Evolutionary conservation across 2,888 invertebrate genomes (phyloP).

Genomic region (Lepidocyrtinus sp.): DNA sequence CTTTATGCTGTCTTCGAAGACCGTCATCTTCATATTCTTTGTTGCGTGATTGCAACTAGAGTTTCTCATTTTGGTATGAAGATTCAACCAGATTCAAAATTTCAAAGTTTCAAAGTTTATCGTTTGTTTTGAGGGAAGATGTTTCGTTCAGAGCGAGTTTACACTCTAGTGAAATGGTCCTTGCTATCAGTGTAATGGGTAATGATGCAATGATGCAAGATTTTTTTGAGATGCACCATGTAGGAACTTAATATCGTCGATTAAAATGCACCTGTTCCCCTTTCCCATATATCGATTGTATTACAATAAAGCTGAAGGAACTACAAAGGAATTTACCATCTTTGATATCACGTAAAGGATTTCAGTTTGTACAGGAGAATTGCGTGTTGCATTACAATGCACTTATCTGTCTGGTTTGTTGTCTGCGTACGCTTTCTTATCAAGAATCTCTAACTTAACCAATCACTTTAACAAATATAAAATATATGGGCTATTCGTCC

Average conservation of each 20-base stretch:
- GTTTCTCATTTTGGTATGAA: background rate
- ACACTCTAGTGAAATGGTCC: background rate
- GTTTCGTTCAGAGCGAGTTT: background rate
- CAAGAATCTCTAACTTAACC: slow-evolving; percentile 32
- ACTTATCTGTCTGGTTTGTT: slow-evolving; percentile 32
- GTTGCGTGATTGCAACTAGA: background rate
- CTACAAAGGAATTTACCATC: too few relatives aligned
- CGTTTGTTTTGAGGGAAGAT: too few relatives aligned
- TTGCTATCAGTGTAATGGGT: background rate
- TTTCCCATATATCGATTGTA: background rate
- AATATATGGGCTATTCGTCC: slow-evolving; percentile 39
- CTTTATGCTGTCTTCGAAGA: slow-evolving; percentile 14
- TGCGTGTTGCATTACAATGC: slow-evolving; percentile 29
- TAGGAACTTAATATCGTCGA: background rate
- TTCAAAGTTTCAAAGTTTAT: too few relatives aligned
- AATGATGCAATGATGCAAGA: slow-evolving; percentile 9
- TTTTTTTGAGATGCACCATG: slow-evolving; percentile 6
- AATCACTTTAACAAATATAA: slow-evolving; percentile 30
- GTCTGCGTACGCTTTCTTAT: slow-evolving; percentile 30
- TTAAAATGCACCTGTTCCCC: slow-evolving; percentile 2
- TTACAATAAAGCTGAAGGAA: too few relatives aligned
- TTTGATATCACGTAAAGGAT: too few relatives aligned
- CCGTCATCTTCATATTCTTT: background rate
- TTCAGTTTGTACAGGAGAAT: slow-evolving; percentile 9
- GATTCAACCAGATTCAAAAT: too few relatives aligned